A percentile compares a stretch with the other conserved stretches of the same genome.
These are phyloP conservation scores for Scaptomyza cyrtandrae DNA, from an alignment of 2,888 invertebrate species.

Conservation along the genomic window DNA sequence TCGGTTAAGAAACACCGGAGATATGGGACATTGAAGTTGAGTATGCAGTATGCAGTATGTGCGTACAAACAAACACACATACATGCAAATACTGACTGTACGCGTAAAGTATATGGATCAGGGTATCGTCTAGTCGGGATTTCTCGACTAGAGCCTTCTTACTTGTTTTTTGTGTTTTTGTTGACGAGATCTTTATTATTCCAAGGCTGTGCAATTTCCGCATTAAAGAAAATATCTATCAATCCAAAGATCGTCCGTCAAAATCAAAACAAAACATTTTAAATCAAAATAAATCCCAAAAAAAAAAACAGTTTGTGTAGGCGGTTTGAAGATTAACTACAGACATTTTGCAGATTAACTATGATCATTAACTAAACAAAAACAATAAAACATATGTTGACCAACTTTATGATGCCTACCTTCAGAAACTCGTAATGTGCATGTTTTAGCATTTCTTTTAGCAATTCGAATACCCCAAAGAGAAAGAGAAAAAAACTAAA, in stretches of 20 bases:
- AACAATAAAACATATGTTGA: neutral
- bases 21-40: no score
- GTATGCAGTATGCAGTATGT: no score
- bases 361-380: neutral
- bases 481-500: neutral
- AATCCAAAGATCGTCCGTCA: conserved; percentile 33
- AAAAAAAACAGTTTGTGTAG: neutral
- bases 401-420: neutral
- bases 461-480: neutral
- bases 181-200: conserved; percentile 19
- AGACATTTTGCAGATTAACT: neutral
- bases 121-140: no score
- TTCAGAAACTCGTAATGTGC: no score
- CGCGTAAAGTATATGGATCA: no score
- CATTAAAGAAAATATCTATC: conserved; percentile 27
- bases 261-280: conserved; percentile 30
- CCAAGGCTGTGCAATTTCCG: conserved; percentile 51
- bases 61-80: no score
- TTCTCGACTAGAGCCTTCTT: no score
- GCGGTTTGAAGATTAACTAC: neutral
- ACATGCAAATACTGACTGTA: no score
- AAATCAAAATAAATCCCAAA: neutral
- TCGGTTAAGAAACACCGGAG: no score
- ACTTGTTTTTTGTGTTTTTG: neutral
- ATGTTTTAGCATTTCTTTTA: no score